These are phyloP conservation scores for Marmota monax DNA, from an alignment of 2,113 vertebrate species.

Conservation along the genomic window DNA sequence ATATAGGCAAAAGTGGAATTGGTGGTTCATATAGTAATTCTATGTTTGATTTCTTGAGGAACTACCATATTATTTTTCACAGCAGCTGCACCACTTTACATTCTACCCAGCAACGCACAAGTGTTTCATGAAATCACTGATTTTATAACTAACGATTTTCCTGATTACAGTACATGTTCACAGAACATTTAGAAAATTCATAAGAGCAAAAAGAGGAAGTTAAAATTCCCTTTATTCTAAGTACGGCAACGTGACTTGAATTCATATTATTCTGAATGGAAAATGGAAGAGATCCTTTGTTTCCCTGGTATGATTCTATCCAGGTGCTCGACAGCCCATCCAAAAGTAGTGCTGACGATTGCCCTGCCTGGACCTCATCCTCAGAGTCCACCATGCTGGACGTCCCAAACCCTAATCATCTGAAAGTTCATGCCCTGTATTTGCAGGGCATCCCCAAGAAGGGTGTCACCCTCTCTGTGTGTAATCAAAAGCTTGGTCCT, in stretches of 20 bases:
- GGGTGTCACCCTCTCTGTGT: background rate
- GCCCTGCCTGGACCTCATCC: background rate
- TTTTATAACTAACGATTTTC: conserved; percentile 46
- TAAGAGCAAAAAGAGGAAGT: conserved; percentile 8
- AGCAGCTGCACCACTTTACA: conserved; percentile 23
- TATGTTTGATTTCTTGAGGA: conserved; percentile 30
- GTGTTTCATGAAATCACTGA: conserved; percentile 39
- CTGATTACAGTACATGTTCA: conserved; percentile 40
- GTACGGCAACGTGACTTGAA: background rate
- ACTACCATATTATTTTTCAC: background rate
- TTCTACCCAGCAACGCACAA: background rate
- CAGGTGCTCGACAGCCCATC: background rate
- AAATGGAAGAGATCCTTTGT: background rate
- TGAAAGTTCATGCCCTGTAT: background rate
- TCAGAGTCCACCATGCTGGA: background rate
- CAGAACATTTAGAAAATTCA: conserved; percentile 38
- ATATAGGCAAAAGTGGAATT: background rate
- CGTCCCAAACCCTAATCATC: background rate
- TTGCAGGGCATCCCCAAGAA: background rate
- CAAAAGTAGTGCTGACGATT: background rate
- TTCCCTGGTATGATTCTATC: background rate
- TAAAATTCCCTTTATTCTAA: conserved; percentile 40
- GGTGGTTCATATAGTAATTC: conserved; percentile 8
- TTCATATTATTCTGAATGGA: background rate
- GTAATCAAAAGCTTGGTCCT: too few relatives aligned